Evolutionary conservation across 2,888 invertebrate species (phyloP).

Genomic region (Latheticus oryzae): DNA sequence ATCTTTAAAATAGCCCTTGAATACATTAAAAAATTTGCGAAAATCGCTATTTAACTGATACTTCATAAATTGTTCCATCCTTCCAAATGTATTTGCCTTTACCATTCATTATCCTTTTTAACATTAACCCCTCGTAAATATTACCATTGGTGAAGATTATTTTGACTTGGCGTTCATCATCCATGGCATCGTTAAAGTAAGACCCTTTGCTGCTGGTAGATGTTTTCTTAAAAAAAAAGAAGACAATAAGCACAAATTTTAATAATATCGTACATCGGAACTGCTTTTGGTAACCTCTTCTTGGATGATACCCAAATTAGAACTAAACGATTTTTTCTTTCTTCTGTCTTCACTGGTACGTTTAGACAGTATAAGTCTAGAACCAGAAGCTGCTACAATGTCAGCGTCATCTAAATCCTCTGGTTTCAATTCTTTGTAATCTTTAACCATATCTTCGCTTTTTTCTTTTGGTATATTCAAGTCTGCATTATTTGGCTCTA

Average conservation of each 20-base stretch:
- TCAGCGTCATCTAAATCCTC: slow-evolving; percentile 40
- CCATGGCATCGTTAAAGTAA: slow-evolving; percentile 4
- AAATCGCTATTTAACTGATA: no score
- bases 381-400: slow-evolving; percentile 36
- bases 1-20: slow-evolving; percentile 70
- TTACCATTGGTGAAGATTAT: slow-evolving; percentile 71
- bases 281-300: slow-evolving; percentile 5
- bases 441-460: slow-evolving; percentile 22
- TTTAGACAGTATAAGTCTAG: slow-evolving; percentile 40
- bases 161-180: slow-evolving; percentile 54
- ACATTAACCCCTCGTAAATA: slow-evolving; percentile 69
- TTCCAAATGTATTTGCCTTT: slow-evolving; percentile 71
- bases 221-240: slow-evolving; percentile 11
- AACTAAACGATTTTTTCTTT: neutral
- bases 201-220: slow-evolving; percentile 7
- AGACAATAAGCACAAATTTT: neutral
- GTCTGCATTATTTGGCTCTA: no score
- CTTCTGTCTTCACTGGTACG: slow-evolving; percentile 8
- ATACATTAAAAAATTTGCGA: slow-evolving; percentile 13
- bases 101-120: slow-evolving; percentile 71
- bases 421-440: slow-evolving; percentile 42
- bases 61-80: slow-evolving; percentile 70
- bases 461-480: no score
- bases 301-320: slow-evolving; percentile 4
- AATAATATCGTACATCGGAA: slow-evolving; percentile 6